These are phyloP conservation scores for Amorpha juglandis DNA, from an alignment of 2,888 invertebrate species.

Conservation along the genomic window DNA sequence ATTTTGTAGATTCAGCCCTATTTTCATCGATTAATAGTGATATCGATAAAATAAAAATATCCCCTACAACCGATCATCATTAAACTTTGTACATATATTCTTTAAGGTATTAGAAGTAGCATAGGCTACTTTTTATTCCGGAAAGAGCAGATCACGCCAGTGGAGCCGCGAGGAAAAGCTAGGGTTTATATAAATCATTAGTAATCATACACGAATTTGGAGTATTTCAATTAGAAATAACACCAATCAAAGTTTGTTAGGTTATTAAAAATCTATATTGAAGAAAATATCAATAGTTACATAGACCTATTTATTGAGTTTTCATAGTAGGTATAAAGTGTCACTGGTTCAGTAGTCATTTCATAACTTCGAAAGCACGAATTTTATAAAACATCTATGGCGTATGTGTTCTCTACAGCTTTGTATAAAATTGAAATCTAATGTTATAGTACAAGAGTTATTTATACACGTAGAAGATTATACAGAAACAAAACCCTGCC, in stretches of 20 bases:
- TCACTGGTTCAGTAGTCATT: slow-evolving; percentile 8
- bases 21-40: slow-evolving; percentile 15
- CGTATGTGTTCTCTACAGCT: slow-evolving; percentile 30
- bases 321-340: neutral
- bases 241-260: no score
- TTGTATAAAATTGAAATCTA: slow-evolving; percentile 37
- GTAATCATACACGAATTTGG: no score
- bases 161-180: no score
- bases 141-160: no score
- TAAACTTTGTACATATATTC: no score
- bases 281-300: no score
- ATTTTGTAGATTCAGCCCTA: slow-evolving; percentile 4
- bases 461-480: slow-evolving; percentile 33
- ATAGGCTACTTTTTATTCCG: no score
- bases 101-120: no score
- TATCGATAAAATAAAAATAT: slow-evolving; percentile 7
- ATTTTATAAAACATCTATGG: slow-evolving; percentile 3
- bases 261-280: no score
- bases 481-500: slow-evolving; percentile 34
- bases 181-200: no score
- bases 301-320: neutral
- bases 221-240: no score
- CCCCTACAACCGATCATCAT: no score
- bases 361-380: slow-evolving; percentile 9
- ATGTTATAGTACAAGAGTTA: slow-evolving; percentile 18